Percentiles rank a stretch among this genome's conserved stretches.
These are phyloP conservation scores for Beaufortia kweichowensis DNA, from an alignment of 2,113 vertebrate genomes.

Conservation along the genomic window DNA sequence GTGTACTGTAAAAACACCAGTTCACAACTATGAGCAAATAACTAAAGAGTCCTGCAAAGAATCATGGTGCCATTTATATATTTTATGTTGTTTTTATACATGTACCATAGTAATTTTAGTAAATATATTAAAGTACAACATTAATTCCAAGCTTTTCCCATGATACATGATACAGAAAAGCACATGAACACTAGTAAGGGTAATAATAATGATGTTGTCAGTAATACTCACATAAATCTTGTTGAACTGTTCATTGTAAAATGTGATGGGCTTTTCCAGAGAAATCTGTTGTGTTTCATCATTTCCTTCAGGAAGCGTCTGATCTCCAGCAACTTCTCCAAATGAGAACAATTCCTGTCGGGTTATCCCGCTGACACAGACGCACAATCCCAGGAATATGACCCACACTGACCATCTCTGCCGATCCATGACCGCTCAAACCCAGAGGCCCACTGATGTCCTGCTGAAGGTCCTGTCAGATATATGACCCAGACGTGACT, in stretches of 20 bases:
- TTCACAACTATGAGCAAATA: too few relatives aligned
- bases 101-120: too few relatives aligned
- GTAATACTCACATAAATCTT: conserved; percentile 77
- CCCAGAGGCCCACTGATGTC: conserved; percentile 8
- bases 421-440: conserved; percentile 20
- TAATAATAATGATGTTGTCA: not conserved
- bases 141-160: too few relatives aligned
- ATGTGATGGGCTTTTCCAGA: conserved; percentile 33
- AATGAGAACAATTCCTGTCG: conserved; percentile 50
- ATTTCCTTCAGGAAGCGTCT: conserved; percentile 1
- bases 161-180: too few relatives aligned
- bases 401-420: conserved; percentile 15
- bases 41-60: too few relatives aligned
- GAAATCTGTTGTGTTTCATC: conserved; percentile 40
- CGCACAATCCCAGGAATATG: not conserved
- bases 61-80: too few relatives aligned
- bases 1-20: too few relatives aligned
- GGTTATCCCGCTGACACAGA: conserved; percentile 46
- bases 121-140: too few relatives aligned
- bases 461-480: not conserved
- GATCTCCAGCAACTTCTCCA: conserved; percentile 46
- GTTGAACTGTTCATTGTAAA: conserved; percentile 50
- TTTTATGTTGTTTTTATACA: too few relatives aligned
- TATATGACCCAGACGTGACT: not conserved
- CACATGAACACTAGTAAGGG: too few relatives aligned